Evolutionary conservation across 2,797 vertebrate genomes (phyloP), one percentile per base, ranked within the genome.

Genomic region (Leptodactylus fallax): DNA sequence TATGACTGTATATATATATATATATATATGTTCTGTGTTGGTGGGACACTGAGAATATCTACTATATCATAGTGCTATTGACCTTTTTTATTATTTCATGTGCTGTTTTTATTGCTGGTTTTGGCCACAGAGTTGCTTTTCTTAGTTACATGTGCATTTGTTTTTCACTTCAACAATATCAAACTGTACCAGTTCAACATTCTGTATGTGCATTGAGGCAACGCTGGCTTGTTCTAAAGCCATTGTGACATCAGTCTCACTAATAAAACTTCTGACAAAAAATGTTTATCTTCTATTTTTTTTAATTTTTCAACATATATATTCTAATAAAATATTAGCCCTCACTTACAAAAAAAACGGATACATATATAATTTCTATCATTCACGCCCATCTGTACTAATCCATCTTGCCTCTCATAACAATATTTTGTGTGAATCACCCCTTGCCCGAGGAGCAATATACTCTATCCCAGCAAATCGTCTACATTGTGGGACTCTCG

Each of bases 101-200:
- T 36, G 16, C 21, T 83, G 58, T 77, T 82, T 82, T 81, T 79
- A 86, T 79, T 79, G 12, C 53, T 25, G 3, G 14, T 19, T 78
- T 84, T 72, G 25, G 74, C 13, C 14, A 49, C 58, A 27, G 25
- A 60, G 2, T 88, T 79, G 3, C 51, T 60, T 51, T 49, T 65
- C 49, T 83, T 82, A 45, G n/a, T 45, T 36, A 78, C 56, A 27
- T 60, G 13, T 80, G 36, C 21, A 74, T 86, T 81, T 83, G 71
- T 87, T 83, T 88, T 72, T 61, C 19, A 88, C 9, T 69, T 78
- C 60, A 87, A 81, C 27, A 72, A 79, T 85, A 85, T 67, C 82
- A 88, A 88, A 88, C 87, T 88, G 87, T 88, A 88, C 74, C 81
- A 88, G 87, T 88, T 88, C 82, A 83, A 80, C 53, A 79, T 78